phyloP scores from a whole-genome alignment of 2,797 vertebrate species.

The Eurystomus glaucurus region DNA sequence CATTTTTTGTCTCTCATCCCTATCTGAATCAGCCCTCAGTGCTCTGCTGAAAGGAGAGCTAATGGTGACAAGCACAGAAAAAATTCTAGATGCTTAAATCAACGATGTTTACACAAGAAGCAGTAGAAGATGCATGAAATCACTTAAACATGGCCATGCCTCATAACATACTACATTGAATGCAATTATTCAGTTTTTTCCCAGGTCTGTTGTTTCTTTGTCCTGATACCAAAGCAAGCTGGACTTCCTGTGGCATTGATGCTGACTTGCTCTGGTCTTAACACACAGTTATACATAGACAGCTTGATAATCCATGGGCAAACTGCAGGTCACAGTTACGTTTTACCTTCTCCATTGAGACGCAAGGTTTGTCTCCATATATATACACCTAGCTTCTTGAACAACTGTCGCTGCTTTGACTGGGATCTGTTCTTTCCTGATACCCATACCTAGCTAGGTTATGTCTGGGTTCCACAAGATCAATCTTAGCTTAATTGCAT shows the following conservation, averaged over 20 bases:
- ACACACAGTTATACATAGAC: background rate
- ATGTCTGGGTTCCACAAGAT: background rate
- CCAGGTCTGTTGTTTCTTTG: background rate
- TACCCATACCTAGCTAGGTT: background rate
- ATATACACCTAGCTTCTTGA: background rate
- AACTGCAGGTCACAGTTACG: background rate
- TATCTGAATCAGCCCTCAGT: background rate
- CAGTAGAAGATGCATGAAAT: background rate
- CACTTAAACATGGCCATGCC: rapidly evolving
- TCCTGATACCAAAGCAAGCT: background rate
- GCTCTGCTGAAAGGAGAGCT: background rate
- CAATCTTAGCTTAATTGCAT: background rate
- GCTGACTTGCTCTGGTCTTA: background rate
- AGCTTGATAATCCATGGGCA: background rate
- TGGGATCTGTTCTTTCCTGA: background rate
- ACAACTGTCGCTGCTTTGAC: background rate
- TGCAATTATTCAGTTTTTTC: background rate
- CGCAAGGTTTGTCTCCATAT: background rate
- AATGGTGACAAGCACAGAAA: background rate
- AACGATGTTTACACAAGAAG: background rate
- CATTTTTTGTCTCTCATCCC: background rate
- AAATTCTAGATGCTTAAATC: background rate
- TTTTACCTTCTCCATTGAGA: background rate
- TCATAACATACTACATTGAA: background rate
- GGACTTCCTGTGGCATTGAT: background rate